Percentiles rank a stretch among this genome's conserved stretches.
Evolutionary conservation across 2,113 vertebrate genomes (phyloP).

Genomic region (Psephotus haematonotus): DNA sequence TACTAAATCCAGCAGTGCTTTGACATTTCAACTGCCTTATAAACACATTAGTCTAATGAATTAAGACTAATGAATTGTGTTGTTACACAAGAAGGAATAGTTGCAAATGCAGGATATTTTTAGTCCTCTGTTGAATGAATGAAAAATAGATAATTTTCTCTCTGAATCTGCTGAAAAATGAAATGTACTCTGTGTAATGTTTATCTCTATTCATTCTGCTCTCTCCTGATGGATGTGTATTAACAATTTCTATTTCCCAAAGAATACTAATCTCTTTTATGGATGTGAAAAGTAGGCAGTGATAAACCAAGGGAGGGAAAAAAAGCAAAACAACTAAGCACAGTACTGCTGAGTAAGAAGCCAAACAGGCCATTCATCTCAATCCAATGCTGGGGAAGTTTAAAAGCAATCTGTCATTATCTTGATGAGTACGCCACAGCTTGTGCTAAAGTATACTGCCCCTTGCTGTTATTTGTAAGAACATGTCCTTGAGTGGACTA

Average conservation of each 20-base stretch:
- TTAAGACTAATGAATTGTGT: constrained; percentile 83
- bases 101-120: constrained; percentile 70
- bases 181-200: constrained; percentile 60
- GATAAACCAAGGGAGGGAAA: constrained; percentile 70
- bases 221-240: constrained; percentile 76
- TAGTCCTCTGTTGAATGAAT: constrained; percentile 64
- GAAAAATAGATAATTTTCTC: constrained; percentile 69
- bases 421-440: constrained; percentile 75
- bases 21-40: constrained; percentile 99
- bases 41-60: constrained; percentile 99
- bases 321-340: constrained; percentile 29
- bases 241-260: constrained; percentile 79
- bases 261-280: constrained; percentile 80
- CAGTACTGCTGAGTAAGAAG: constrained; percentile 82
- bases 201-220: constrained; percentile 64
- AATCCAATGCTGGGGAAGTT: constrained; percentile 71
- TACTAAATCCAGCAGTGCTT: constrained; percentile 97
- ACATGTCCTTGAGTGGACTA: constrained; percentile 71
- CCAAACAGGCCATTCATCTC: constrained; percentile 79
- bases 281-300: constrained; percentile 70
- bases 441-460: constrained; percentile 64
- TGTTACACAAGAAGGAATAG: constrained; percentile 73
- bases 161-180: constrained; percentile 71
- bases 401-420: constrained; percentile 85
- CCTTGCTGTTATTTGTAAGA: constrained; percentile 68